Evolutionary conservation across 1,140 invertebrate species (phyloP), one percentile per base, ranked within the genome.

Genomic region (Cyphomyrmex costatus): DNA sequence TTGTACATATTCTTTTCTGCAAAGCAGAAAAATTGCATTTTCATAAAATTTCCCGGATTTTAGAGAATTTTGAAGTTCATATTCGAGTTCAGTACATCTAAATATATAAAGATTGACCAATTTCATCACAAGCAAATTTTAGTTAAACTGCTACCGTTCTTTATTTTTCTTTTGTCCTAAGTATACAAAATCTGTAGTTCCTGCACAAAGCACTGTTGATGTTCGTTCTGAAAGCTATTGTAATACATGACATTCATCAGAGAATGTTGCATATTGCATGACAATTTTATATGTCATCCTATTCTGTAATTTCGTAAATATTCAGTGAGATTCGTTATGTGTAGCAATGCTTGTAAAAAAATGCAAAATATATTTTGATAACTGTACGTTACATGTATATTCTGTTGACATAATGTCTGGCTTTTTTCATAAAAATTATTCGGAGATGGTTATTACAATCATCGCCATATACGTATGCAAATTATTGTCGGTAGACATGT

Each of bases 281-380:
- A 56, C 10, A 21, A n/a, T 80, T 80, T 27, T 80, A 56, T 53
- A 24, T 68, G 27, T 68, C 49, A 12, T 27, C 10, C 46, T 10
- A 21, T 68, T 36, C 5, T 49, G n/a, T 14, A 78, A 66, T 80
- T 70, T 80, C 10, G 16, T 14, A 70, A 53, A 70, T 78, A 80
- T 80, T 68, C 46, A 46, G n/a, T 46, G 16, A 4, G n/a, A 16
- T 36, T 70, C 5, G n/a, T 79, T 42, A 42, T 12, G n/a, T n/a
- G 19, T 16, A 14, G 21, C 21, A 70, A 36, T 46, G n/a, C 14
- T 80, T 80, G 33, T 53, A 53, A 51, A 68, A 53, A 36, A 1
- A 68, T 68, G 61, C 46, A 80, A 68, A 68, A 66, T 19, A 66
- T 79, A 80, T 70, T 77, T 78, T 53, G 14, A 80, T 80, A 53